These are phyloP conservation scores for Asobara japonica DNA, from an alignment of 1,140 invertebrate species.

Conservation along the genomic window DNA sequence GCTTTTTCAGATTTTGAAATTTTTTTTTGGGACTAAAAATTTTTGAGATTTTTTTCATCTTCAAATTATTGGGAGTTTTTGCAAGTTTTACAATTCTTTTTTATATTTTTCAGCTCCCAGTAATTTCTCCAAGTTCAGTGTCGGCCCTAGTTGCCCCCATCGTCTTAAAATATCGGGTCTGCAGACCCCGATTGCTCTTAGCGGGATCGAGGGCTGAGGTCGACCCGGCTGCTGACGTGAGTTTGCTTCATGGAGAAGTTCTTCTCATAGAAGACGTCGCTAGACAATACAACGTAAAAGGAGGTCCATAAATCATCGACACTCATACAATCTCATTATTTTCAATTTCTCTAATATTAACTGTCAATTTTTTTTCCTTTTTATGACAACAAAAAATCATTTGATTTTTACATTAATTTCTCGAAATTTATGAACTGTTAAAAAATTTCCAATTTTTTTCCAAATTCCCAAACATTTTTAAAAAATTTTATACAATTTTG, in stretches of 20 bases:
- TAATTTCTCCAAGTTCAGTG: conserved; percentile 58
- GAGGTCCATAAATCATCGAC: conserved; percentile 53
- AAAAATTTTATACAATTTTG: too few species aligned
- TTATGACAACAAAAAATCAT: too few species aligned
- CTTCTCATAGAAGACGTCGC: conserved; percentile 71
- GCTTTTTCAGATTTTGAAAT: too few species aligned
- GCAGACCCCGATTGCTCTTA: conserved; percentile 63
- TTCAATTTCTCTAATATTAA: too few species aligned
- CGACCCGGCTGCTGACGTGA: conserved; percentile 69
- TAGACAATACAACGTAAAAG: conserved; percentile 62
- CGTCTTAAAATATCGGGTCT: conserved; percentile 65
- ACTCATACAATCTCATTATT: background rate
- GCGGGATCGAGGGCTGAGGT: conserved; percentile 73
- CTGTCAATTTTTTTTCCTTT: too few species aligned
- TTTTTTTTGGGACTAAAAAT: background rate
- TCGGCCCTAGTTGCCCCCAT: conserved; percentile 67
- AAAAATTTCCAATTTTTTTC: too few species aligned
- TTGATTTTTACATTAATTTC: too few species aligned
- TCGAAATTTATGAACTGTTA: too few species aligned
- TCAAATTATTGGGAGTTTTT: background rate
- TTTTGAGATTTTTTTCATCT: background rate
- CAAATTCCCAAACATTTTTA: too few species aligned
- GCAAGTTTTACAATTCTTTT: background rate
- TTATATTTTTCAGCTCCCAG: conserved; percentile 53
- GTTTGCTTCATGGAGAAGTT: conserved; percentile 70